phyloP scores from a whole-genome alignment of 2,888 invertebrate genomes.

The Seira ritae region DNA sequence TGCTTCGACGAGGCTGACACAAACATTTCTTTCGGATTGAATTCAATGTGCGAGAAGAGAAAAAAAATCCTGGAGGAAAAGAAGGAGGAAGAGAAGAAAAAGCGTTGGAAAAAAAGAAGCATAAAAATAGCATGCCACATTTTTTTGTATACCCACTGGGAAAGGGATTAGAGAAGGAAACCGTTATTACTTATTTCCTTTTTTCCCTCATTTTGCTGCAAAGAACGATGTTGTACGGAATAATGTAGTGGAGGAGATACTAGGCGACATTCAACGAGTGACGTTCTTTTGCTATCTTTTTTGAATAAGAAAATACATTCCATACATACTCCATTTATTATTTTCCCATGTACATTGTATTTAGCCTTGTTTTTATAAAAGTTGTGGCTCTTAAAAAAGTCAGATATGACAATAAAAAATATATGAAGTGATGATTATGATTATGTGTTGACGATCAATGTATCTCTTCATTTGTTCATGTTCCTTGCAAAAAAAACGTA shows the following conservation, averaged over 20 bases:
- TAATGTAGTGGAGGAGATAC: conserved; percentile 9
- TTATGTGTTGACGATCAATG: background rate
- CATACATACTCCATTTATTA: no score
- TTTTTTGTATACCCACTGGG: conserved; percentile 53
- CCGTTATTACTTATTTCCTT: conserved; percentile 61
- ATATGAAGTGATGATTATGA: background rate
- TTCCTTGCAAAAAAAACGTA: no score
- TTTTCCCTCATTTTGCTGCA: conserved; percentile 31
- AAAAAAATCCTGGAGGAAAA: background rate
- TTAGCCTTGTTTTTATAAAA: no score
- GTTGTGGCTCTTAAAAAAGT: conserved; percentile 12
- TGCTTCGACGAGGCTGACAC: conserved; percentile 18
- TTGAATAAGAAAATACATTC: background rate
- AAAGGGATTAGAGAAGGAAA: conserved; percentile 61
- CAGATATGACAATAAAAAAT: background rate
- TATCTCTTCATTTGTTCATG: conserved; percentile 16
- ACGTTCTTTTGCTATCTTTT: no score
- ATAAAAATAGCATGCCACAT: conserved; percentile 13
- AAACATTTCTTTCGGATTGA: conserved; percentile 23
- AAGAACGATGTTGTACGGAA: no score
- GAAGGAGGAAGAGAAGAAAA: background rate
- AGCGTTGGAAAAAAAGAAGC: no score
- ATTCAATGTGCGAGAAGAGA: background rate
- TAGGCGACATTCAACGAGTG: conserved; percentile 3
- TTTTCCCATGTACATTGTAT: no score